Base-by-base conservation (phyloP, 1,140 invertebrate species). In the Sinonovacula constricta region DNA sequence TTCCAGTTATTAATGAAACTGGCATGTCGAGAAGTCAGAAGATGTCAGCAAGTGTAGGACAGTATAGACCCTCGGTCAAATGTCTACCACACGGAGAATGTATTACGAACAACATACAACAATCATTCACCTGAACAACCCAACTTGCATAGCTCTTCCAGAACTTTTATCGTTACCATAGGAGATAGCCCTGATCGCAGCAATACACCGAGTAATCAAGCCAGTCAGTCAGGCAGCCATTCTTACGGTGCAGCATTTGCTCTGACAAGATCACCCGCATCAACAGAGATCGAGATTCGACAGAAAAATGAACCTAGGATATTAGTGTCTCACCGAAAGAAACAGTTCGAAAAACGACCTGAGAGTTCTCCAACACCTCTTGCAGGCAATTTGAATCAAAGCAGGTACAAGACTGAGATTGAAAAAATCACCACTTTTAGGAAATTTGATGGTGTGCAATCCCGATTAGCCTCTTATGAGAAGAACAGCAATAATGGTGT, bases 201-300 rank as follows among this genome's bases (percentile, higher is more conserved):
- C 26, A 69, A 31, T 34, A 70, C 57, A 33, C 67, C 75, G 22
- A 76, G 49, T 67, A 39, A 3, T 24, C 70, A 67, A 0, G 12
- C 77, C 12, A 68, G 60, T 53, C 71, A 82, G 10, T 45, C 77
- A 49, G 33, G 53, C 24, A 36, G 66, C 69, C 30, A 80, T 60
- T 69, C 79, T 68, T 89, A 83, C 67, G 88, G 88, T 5, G 83
- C 84, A 54, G 84, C 88, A 18, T 87, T 87, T 75, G 86, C 88
- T 7, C 49, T 89, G 24, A 88, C 83, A 5, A 71, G 83, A 49
- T 85, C 88, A 15, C 86, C 86, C 0, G 70, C 80, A 34, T 65
- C 83, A 18, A 81, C 85, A 18, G 80, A 84, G 34, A 84, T 85
- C 66, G 87, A 88, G 74, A 84, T 87, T 30, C 81, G 77, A 59